phyloP scores from a whole-genome alignment of 2,888 invertebrate genomes.

The Heteromurus nitidus region DNA sequence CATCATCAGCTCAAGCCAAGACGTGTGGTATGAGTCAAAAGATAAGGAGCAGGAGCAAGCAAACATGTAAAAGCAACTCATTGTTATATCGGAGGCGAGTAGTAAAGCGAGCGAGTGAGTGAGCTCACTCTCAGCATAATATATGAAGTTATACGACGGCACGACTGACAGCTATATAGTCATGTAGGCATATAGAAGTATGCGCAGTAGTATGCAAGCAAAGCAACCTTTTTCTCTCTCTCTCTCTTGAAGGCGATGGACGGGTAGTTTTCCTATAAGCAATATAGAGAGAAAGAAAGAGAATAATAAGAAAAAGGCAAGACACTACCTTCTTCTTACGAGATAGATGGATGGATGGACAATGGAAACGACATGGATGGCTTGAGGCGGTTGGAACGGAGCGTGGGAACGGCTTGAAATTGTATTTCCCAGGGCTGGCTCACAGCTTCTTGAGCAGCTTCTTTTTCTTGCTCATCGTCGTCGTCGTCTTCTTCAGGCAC shows the following conservation, averaged over 20 bases:
- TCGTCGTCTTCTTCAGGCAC: slow-evolving; percentile 31
- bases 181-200: not conserved
- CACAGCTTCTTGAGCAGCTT: slow-evolving; percentile 66
- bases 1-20: slow-evolving; percentile 58
- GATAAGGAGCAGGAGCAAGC: slow-evolving; percentile 50
- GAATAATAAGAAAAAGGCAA: slow-evolving; percentile 9
- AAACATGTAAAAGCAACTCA: slow-evolving; percentile 47
- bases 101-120: slow-evolving; percentile 12
- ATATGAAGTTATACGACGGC: not conserved
- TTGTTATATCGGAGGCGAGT: not conserved
- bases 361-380: slow-evolving; percentile 66
- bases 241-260: slow-evolving; percentile 37
- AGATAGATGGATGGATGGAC: slow-evolving; percentile 60
- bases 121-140: not conserved
- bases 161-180: not conserved
- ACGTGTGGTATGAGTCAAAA: slow-evolving; percentile 63
- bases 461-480: slow-evolving; percentile 58
- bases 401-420: slow-evolving; percentile 71
- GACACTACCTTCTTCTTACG: slow-evolving; percentile 14
- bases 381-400: slow-evolving; percentile 68
- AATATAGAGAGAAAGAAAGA: not conserved
- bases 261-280: slow-evolving; percentile 45
- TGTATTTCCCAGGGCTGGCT: slow-evolving; percentile 70
- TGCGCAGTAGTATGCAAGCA: not conserved
- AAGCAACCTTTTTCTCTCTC: slow-evolving; percentile 44